Conservation (phyloP, 2,797 vertebrate genomes). For the Leptodactylus fallax region DNA sequence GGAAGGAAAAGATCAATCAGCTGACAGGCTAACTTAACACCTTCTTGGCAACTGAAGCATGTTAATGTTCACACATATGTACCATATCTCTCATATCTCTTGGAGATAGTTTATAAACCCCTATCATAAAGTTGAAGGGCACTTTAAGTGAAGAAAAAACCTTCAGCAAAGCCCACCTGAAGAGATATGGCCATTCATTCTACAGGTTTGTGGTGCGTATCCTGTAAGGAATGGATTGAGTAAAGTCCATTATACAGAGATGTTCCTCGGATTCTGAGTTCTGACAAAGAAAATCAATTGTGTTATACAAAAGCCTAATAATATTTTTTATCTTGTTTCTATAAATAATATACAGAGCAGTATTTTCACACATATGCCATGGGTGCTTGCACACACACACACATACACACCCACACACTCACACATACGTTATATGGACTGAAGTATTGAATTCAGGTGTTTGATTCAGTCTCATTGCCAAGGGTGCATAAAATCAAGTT, state of each 20-base stretch:
- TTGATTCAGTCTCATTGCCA: too few relatives aligned
- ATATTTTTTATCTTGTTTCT: not conserved
- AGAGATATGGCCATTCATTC: not conserved
- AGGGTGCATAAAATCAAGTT: too few relatives aligned
- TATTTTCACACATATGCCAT: too few relatives aligned
- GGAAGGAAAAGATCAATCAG: not conserved
- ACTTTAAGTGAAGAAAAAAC: not conserved
- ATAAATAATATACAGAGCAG: too few relatives aligned
- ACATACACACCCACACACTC: too few relatives aligned
- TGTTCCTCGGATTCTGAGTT: not conserved
- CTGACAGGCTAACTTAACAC: not conserved
- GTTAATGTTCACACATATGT: not conserved
- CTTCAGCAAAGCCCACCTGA: not conserved
- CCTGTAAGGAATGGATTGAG: not conserved
- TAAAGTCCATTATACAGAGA: not conserved
- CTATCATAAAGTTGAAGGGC: not conserved
- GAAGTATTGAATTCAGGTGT: too few relatives aligned
- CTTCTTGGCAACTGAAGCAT: not conserved
- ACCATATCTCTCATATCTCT: not conserved
- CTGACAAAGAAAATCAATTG: not conserved
- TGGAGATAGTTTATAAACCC: not conserved
- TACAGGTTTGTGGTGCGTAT: not conserved
- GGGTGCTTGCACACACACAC: too few relatives aligned
- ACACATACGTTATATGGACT: too few relatives aligned
- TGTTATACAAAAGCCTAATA: not conserved